These are phyloP conservation scores for Ptilodon capucinus DNA, from an alignment of 2,888 invertebrate species.

Conservation along the genomic window DNA sequence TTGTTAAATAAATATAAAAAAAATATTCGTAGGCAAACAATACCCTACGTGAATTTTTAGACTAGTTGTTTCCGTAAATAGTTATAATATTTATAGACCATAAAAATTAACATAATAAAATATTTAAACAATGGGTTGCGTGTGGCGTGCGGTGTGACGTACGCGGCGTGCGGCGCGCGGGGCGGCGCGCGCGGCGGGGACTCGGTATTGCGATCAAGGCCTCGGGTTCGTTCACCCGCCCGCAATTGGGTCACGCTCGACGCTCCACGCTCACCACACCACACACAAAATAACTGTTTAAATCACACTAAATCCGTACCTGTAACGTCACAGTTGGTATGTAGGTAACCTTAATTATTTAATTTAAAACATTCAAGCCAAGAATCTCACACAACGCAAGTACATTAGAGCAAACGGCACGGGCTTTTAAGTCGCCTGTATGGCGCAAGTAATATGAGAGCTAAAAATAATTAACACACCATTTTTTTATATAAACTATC, in stretches of 20 bases:
- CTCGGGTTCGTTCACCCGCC: slow-evolving; percentile 78
- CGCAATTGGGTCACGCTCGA: slow-evolving; percentile 75
- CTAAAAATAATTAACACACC: neutral
- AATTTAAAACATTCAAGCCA: slow-evolving; percentile 24
- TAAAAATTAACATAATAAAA: slow-evolving; percentile 46
- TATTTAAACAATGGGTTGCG: slow-evolving; percentile 59
- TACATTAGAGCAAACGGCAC: neutral
- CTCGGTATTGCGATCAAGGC: slow-evolving; percentile 81
- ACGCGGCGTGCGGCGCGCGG: slow-evolving; percentile 32
- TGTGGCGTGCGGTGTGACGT: slow-evolving; percentile 51
- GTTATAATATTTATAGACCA: slow-evolving; percentile 36
- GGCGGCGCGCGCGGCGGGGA: slow-evolving; percentile 34
- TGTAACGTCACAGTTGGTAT: slow-evolving; percentile 63
- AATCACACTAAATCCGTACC: slow-evolving; percentile 73
- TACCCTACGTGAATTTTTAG: slow-evolving; percentile 22
- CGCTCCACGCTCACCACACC: slow-evolving; percentile 58
- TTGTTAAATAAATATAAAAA: too few relatives aligned
- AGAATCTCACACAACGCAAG: slow-evolving; percentile 3
- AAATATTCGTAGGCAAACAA: slow-evolving; percentile 17
- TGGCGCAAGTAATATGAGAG: neutral
- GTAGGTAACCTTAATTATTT: slow-evolving; percentile 52
- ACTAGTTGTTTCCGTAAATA: slow-evolving; percentile 31
- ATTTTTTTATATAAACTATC: too few relatives aligned
- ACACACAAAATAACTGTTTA: slow-evolving; percentile 72
- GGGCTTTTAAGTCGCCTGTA: too few relatives aligned